phyloP scores from a whole-genome alignment of 2,888 invertebrate genomes.

The Strigamia crassipes region DNA sequence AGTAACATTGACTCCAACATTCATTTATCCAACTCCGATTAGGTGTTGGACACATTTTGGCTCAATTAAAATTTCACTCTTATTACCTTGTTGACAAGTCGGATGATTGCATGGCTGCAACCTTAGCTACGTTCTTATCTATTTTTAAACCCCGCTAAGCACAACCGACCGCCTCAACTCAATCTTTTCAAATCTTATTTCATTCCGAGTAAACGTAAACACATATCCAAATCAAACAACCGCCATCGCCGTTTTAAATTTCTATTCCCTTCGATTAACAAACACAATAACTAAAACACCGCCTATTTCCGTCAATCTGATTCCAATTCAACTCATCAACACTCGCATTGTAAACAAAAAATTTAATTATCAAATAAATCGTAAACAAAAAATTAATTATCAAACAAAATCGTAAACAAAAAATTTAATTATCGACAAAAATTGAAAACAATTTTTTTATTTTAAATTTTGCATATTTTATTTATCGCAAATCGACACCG shows the following conservation, averaged over 20 bases:
- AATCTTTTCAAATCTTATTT: slow-evolving; percentile 3
- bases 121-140: slow-evolving; percentile 33
- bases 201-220: not conserved
- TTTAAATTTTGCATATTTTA: no score
- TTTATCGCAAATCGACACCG: no score
- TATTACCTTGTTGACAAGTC: slow-evolving; percentile 33
- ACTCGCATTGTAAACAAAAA: no score
- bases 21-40: not conserved
- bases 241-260: not conserved
- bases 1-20: not conserved
- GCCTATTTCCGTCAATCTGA: no score
- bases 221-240: not conserved
- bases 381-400: no score
- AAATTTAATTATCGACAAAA: no score
- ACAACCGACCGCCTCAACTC: not conserved
- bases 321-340: no score
- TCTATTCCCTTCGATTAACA: no score
- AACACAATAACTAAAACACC: no score
- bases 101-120: slow-evolving; percentile 12
- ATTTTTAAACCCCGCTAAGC: slow-evolving; percentile 16
- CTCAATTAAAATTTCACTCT: slow-evolving; percentile 10
- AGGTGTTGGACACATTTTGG: not conserved
- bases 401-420: no score
- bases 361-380: no score
- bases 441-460: no score